Evolutionary conservation across 2,888 invertebrate species (phyloP), one percentile per base, ranked within the genome.

Genomic region (Epinotia demarniana): DNA sequence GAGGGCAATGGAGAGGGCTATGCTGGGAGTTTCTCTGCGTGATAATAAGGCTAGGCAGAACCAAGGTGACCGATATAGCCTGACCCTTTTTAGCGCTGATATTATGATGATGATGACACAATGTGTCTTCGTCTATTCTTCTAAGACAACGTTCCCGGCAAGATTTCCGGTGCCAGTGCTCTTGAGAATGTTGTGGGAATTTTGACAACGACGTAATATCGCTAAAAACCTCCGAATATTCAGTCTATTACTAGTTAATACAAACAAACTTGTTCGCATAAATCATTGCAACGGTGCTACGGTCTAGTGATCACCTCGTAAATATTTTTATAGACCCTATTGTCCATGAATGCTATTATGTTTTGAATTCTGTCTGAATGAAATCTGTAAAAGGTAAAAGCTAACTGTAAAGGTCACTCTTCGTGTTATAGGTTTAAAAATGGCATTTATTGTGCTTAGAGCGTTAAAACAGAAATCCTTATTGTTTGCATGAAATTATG

Each of bases 241-340:
- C 33, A 53, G 67, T 43, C 57, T 13, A 58, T 58, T 57, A 66
- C 33, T 53, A 53, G 58, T 58, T 9, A n/a, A 53, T 53, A 33
- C 61, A 62, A 53, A 70, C 33, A 61, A 53, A 62, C 16, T 72
- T 16, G 39, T 39, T 2, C n/a, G 62, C 72, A 80, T 84, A 85
- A 85, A 85, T 84, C 85, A 78, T 77, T 72, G 75, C 80, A 80
- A 82, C 78, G 80, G 81, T 77, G 81, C 79, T 80, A 81, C 84
- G 84, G 85, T 84, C 85, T 84, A 69, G 80, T 75, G 80, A 64
- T 4, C 55, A 27, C 27, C 49, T 60, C 46, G 63, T 53, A 68
- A 76, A 62, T 63, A 62, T 72, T 72, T 67, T 76, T 49, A 46
- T 39, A 19, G 49, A 78, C 76, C 72, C 76, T 70, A 58, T 68